Base-by-base conservation (phyloP, 2,888 invertebrate genomes). In the Periphyllus acericola region DNA sequence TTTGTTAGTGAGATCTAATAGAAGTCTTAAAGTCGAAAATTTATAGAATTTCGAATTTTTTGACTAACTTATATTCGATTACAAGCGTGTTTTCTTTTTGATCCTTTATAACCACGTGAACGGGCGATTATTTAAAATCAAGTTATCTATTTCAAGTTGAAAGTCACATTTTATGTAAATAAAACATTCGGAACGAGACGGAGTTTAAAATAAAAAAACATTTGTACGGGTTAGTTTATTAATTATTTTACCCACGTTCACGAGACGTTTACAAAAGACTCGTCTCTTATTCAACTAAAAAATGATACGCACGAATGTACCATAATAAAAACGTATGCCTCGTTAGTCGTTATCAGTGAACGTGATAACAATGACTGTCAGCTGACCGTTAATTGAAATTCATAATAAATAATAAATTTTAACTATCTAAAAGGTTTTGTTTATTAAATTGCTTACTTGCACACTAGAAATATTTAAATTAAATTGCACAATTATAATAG, bases 321-420 rank as follows among this genome's bases (percentile, higher is more conserved):
- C 55, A 78, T 78, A 78, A 32, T 32, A 55, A 55, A 55, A 78
- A 32, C 78, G 55, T 78, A 78, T 78, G 78, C 21, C 21, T n/a
- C 14, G 17, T 36, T 25, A 72, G 32, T 40, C 66, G 8, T 68
- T 68, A 68, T 68, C 68, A 68, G 1, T 11, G 11, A 29, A 29
- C n/a, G 29, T 68, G 68, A 68, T 29, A 68, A 68, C 8, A 0
- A 40, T 8, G 6, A 8, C 40, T 6, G 40, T 40, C 40, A 40
- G 3, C n/a, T n/a, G n/a, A n/a, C n/a, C n/a, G n/a, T n/a, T n/a
- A n/a, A n/a, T n/a, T n/a, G n/a, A n/a, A n/a, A n/a, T n/a, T n/a
- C n/a, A n/a, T n/a, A n/a, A n/a, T n/a, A n/a, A n/a, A n/a, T n/a
- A n/a, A n/a, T n/a, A n/a, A n/a, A n/a, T n/a, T n/a, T n/a, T n/a